These are phyloP conservation scores for Mallateleia sp. DNA, from an alignment of 2,888 invertebrate genomes.

Conservation along the genomic window DNA sequence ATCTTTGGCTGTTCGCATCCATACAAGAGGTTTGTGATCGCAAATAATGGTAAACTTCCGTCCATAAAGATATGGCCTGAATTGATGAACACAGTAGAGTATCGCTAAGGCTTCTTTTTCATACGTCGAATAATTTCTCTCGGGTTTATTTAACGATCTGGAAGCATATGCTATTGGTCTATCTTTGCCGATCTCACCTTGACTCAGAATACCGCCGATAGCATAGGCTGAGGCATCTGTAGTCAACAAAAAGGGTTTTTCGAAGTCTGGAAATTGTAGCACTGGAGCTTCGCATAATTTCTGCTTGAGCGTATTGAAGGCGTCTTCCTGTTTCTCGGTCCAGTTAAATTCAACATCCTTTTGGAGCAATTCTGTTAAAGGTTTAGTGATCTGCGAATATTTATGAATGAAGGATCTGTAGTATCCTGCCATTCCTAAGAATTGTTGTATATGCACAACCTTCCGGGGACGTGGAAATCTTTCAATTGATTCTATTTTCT, in stretches of 20 bases:
- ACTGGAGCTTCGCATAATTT: slow-evolving; percentile 54
- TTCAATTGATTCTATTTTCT: background rate
- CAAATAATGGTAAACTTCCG: slow-evolving; percentile 21
- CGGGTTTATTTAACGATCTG: background rate
- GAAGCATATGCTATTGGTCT: slow-evolving; percentile 16
- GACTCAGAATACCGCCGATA: slow-evolving; percentile 60
- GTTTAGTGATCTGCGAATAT: slow-evolving; percentile 70
- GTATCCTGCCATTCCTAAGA: slow-evolving; percentile 75
- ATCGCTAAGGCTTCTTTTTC: background rate
- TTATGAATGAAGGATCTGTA: slow-evolving; percentile 75
- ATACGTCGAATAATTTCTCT: slow-evolving; percentile 1
- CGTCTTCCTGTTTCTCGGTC: slow-evolving; percentile 32
- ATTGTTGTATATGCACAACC: slow-evolving; percentile 39
- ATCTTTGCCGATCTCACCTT: slow-evolving; percentile 34
- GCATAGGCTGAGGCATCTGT: slow-evolving; percentile 55
- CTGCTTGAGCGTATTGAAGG: slow-evolving; percentile 42
- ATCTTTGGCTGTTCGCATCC: slow-evolving; percentile 11
- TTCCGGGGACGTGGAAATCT: slow-evolving; percentile 18
- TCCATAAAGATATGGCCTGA: slow-evolving; percentile 3
- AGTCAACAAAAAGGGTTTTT: slow-evolving; percentile 50
- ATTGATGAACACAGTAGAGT: background rate
- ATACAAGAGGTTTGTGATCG: slow-evolving; percentile 24
- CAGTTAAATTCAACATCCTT: slow-evolving; percentile 53
- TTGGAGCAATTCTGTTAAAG: slow-evolving; percentile 60
- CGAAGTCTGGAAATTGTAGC: slow-evolving; percentile 64